Evolutionary conservation across 2,797 vertebrate species (phyloP).

Genomic region (Enteromius afrohamiltoni): DNA sequence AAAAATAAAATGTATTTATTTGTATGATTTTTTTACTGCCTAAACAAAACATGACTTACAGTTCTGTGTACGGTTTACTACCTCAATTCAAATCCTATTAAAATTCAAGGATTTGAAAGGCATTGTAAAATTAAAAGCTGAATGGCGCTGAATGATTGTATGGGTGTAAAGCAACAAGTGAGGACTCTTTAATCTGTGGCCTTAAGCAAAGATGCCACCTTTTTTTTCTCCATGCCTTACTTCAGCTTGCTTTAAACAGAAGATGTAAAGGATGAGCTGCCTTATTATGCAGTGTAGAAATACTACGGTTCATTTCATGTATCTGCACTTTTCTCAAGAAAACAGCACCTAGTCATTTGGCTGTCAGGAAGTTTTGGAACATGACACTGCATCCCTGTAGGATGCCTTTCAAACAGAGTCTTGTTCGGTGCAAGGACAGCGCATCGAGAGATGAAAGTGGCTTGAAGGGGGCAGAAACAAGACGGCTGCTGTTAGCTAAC

Average conservation of each 20-base stretch:
- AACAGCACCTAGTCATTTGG: constrained; percentile 5
- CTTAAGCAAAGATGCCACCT: not conserved
- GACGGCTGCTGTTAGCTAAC: constrained; percentile 8
- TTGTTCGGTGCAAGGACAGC: not conserved
- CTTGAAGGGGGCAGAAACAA: constrained; percentile 8
- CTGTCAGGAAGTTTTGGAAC: constrained; percentile 21
- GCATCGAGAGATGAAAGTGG: constrained; percentile 17
- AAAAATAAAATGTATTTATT: not conserved
- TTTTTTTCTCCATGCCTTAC: not conserved
- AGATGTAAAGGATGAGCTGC: not conserved
- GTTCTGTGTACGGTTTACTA: not conserved
- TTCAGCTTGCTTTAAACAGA: not conserved
- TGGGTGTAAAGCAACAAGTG: not conserved
- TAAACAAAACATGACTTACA: not conserved
- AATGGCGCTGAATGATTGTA: not conserved
- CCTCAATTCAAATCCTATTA: not conserved
- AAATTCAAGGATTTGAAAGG: constrained; percentile 4
- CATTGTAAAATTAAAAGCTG: not conserved
- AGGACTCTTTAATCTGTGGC: not conserved
- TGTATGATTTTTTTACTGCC: not conserved
- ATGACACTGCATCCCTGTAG: constrained; percentile 4
- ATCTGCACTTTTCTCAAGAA: not conserved
- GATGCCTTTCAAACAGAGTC: not conserved
- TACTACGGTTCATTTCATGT: not conserved
- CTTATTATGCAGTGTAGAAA: constrained; percentile 7